phyloP scores from a whole-genome alignment of 2,888 invertebrate species.

The Liopterus haemorrhoidalis region DNA sequence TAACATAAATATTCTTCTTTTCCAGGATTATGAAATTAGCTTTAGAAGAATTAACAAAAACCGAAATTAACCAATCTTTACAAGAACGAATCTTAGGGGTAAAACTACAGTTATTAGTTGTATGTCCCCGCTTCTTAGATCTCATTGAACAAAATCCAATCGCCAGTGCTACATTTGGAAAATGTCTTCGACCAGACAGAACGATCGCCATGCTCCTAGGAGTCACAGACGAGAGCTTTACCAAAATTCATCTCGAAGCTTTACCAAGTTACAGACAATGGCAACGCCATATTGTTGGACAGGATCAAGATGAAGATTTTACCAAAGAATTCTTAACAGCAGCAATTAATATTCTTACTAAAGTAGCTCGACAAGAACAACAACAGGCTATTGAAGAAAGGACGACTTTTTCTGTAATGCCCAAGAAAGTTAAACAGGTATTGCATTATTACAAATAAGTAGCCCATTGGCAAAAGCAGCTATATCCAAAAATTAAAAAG shows the following conservation, averaged over 20 bases:
- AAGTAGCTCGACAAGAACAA: constrained; percentile 47
- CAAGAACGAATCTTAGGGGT: constrained; percentile 57
- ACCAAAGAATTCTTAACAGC: constrained; percentile 79
- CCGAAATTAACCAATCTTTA: constrained; percentile 48
- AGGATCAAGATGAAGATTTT: constrained; percentile 77
- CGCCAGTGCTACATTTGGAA: constrained; percentile 51
- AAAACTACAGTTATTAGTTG: constrained; percentile 71
- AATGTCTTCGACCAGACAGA: constrained; percentile 61
- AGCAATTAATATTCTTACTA: constrained; percentile 70
- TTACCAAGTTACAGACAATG: constrained; percentile 70
- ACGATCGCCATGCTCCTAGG: constrained; percentile 76
- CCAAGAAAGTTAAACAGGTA: constrained; percentile 72
- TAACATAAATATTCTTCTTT: constrained; percentile 27
- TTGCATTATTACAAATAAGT: constrained; percentile 30
- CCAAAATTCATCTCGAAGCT: constrained; percentile 56
- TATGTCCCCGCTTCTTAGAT: constrained; percentile 70
- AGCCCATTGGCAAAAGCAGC: too few species aligned
- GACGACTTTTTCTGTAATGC: constrained; percentile 65
- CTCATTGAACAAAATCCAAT: constrained; percentile 53
- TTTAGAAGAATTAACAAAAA: constrained; percentile 60
- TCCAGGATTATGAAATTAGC: constrained; percentile 67
- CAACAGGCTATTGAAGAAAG: constrained; percentile 45
- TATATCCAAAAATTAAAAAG: too few species aligned
- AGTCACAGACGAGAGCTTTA: constrained; percentile 65
- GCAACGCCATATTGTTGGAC: constrained; percentile 69